Base-by-base conservation (phyloP, 2,888 invertebrate genomes). In the Parthenolecanium corni region DNA sequence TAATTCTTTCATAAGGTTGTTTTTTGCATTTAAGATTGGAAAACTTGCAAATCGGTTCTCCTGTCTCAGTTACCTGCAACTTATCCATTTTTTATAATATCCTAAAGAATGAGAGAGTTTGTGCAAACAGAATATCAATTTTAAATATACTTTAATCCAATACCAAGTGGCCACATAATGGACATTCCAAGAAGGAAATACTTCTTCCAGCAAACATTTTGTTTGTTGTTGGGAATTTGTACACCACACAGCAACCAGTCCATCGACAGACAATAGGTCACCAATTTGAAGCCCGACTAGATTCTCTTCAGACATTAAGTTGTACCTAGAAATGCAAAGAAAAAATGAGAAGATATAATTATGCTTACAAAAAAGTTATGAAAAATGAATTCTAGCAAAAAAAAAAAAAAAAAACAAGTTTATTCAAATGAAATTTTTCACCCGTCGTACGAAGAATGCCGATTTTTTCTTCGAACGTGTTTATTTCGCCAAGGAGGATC, bases 401-500 rank as follows among this genome's bases (percentile, higher is more conserved):
- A 12, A 16, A 36, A 11, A 31, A 16, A 24, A 16, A 16, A 6
- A 36, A 52, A 36, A 24, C 31, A 2, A 25, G 2, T 4, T 3
- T 2, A 12, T 42, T 14, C 1, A n/a, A 9, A 31, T 6, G 9
- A 31, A 31, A 31, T 1, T 68, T 66, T 68, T 70, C 77, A 86
- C 78, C 84, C 82, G 67, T 83, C 75, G 65, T 81, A 78, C 57
- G 74, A 71, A 71, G 78, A 78, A 64, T 79, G 79, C 68, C 76
- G 76, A 70, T 84, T 86, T 71, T 86, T 78, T 66, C 96, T 80
- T 69, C 90, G 81, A 52, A 95, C 90, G 66, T 89, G 94, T 74
- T 92, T 93, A 73, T 96, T 96, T 78, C 85, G 84, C 96, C 96
- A 97, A 0, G 96, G 95, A 36, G 96, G 96, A 76, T 97, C 97